Conservation (phyloP, 1,140 invertebrate genomes). For the Drosophila neocordata region DNA sequence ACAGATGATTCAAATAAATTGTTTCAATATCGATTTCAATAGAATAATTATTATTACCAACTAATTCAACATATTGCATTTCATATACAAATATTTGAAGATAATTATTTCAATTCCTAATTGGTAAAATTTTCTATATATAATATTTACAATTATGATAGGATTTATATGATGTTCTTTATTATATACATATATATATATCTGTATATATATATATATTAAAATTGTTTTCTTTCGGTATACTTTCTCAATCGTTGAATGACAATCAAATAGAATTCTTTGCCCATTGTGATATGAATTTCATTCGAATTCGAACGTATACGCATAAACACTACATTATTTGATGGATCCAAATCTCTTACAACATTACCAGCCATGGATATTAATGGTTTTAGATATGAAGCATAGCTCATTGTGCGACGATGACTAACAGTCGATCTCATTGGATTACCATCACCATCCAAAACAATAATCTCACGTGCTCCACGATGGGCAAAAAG, state of each 20-base stretch:
- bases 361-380: not conserved
- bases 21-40: not conserved
- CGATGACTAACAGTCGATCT: slow-evolving; percentile 2
- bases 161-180: not conserved
- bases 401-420: not conserved
- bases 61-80: not conserved
- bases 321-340: not conserved
- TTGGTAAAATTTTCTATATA: slow-evolving; percentile 10
- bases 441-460: not conserved
- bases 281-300: not conserved
- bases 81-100: not conserved
- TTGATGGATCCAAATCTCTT: not conserved
- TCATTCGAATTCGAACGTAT: not conserved
- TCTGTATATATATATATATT: no score
- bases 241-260: slow-evolving; percentile 15
- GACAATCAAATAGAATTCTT: slow-evolving; percentile 1
- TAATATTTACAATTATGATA: not conserved
- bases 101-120: no score
- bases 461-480: not conserved
- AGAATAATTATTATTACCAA: not conserved
- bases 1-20: not conserved
- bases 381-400: not conserved
- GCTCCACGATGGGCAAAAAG: not conserved
- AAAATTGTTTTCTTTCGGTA: not conserved
- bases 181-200: no score